Percentiles rank a stretch among this genome's conserved stretches.
Evolutionary conservation across 1,140 invertebrate genomes (phyloP).

Genomic region (Halesus radiatus): DNA sequence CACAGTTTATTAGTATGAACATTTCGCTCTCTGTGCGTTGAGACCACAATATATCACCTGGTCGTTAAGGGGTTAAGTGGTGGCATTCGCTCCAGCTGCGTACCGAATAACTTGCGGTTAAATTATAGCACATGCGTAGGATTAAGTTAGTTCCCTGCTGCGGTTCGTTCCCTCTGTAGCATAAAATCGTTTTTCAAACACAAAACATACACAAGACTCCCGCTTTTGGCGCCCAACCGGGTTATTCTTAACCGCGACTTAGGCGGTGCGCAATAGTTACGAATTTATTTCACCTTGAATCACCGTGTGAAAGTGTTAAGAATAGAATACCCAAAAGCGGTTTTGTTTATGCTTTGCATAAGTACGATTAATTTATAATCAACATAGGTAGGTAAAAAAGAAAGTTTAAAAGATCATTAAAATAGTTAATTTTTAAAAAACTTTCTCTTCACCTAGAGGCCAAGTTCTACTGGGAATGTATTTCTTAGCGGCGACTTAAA

Average conservation of each 20-base stretch:
- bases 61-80: conserved; percentile 27
- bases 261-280: background rate
- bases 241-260: background rate
- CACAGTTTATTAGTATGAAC: background rate
- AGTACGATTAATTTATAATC: no score
- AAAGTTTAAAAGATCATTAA: no score
- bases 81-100: conserved; percentile 22
- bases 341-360: no score
- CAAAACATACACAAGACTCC: background rate
- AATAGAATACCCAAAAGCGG: no score
- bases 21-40: background rate
- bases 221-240: conserved; percentile 13
- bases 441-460: no score
- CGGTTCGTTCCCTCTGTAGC: conserved; percentile 9
- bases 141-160: conserved; percentile 17
- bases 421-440: no score
- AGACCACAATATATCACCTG: background rate
- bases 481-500: no score
- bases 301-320: background rate
- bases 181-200: conserved; percentile 26
- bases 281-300: conserved; percentile 12
- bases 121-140: conserved; percentile 32
- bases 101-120: conserved; percentile 30
- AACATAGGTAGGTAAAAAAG: no score
- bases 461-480: no score